Evolutionary conservation across 2,113 vertebrate genomes (phyloP), one percentile per base, ranked within the genome.

Genomic region (Pteruthius melanotis): DNA sequence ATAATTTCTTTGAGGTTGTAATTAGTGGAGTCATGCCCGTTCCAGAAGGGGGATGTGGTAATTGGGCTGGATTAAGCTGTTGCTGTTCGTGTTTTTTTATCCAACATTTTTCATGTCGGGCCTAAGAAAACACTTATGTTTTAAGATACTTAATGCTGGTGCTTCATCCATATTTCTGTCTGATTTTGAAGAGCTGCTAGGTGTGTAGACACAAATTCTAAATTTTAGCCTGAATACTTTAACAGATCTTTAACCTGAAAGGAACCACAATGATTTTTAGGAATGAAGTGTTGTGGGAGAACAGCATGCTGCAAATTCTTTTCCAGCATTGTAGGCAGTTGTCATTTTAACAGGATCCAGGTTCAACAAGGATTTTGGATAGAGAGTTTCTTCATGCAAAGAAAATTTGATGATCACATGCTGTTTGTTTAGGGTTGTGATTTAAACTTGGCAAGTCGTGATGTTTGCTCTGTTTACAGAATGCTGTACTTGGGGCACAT

Each of bases 11-110:
- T 23, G 59, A 95, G 90, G 82, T 57, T 96, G 87, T 95, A 96
- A 97, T 97, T 95, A 96, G 90, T 79, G 84, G 64, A 87, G 85
- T 76, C 77, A 27, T 65, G 66, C 87, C 61, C 39, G 2, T 87
- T 86, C 80, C 78, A 79, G 28, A 90, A 82, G 47, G 10, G 10
- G 52, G n/a, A 31, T 22, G 31, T 35, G 30, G 69, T 90, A 56
- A 64, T 50, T 68, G 66, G 80, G 53, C 47, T 88, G 54, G 47
- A 68, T 84, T 84, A 45, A 80, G 65, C 75, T 94, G 70, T 57
- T 90, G 69, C 45, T 78, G 15, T 85, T 77, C 26, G 0, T 44
- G 63, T 45, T 28, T 86, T 72, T 94, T 70, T 74, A 71, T 57
- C 31, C 71, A 86, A 54, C 6, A 1, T 49, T 81, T 94, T 90